Conservation (phyloP, 2,888 invertebrate genomes). For the Conops quadrifasciatus region DNA sequence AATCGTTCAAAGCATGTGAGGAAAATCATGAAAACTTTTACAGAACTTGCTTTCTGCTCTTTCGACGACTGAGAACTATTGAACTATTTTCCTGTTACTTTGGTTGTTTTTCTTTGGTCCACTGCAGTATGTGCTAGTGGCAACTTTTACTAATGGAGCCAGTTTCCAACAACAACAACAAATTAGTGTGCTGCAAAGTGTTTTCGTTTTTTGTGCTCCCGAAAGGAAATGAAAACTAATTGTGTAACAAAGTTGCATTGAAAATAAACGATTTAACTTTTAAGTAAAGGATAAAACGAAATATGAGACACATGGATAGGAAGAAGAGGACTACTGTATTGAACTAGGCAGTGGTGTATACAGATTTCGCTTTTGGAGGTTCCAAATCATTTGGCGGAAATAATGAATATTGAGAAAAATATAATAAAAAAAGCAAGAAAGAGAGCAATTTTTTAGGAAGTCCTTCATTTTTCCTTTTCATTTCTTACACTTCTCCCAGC, state of each 20-base stretch:
- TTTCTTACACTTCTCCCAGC: too few relatives aligned
- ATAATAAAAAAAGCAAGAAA: not conserved
- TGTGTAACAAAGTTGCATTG: conserved; percentile 56
- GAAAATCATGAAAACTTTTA: conserved; percentile 31
- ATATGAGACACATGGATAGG: not conserved
- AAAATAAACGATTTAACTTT: conserved; percentile 17
- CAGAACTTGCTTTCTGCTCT: conserved; percentile 10
- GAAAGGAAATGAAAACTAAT: conserved; percentile 56
- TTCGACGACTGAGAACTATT: not conserved
- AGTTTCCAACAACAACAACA: not conserved
- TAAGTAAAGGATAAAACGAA: not conserved
- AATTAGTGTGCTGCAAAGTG: conserved; percentile 43
- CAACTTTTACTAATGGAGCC: not conserved
- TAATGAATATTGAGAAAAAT: too few relatives aligned
- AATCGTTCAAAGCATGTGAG: not conserved
- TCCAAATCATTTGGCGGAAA: not conserved
- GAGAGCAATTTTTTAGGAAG: too few relatives aligned
- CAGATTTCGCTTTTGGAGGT: not conserved
- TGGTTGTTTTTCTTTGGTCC: not conserved
- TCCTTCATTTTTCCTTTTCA: too few relatives aligned
- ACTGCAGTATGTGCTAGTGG: not conserved
- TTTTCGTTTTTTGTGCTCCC: conserved; percentile 51
- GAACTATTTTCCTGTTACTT: not conserved
- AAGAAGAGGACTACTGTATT: too few relatives aligned
- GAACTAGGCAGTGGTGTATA: too few relatives aligned